A percentile compares a stretch with the other conserved stretches of the same genome.
Evolutionary conservation across 2,888 invertebrate species (phyloP).

Genomic region (Meiosimyza platycephala): DNA sequence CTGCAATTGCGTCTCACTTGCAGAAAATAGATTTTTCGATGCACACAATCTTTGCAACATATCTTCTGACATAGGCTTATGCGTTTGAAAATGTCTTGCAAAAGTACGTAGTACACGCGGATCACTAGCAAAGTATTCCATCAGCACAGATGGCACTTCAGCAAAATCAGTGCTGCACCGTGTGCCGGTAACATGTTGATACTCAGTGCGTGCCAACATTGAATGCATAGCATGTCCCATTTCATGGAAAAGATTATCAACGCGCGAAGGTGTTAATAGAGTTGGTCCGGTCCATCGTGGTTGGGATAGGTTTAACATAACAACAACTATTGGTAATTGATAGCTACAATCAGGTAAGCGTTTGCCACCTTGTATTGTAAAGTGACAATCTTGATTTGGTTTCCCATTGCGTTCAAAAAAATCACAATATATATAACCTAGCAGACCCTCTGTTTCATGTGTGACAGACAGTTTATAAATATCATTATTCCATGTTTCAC

Average conservation of each 20-base stretch:
- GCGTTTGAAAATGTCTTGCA: conserved; percentile 91
- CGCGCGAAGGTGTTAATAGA: conserved; percentile 82
- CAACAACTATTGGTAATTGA: conserved; percentile 91
- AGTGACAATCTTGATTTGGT: conserved; percentile 98
- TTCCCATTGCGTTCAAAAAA: conserved; percentile 93
- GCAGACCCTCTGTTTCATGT: conserved; percentile 81
- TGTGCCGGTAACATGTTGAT: conserved; percentile 98
- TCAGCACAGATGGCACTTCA: conserved; percentile 97
- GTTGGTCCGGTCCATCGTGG: conserved; percentile 82
- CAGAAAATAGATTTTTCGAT: conserved; percentile 87
- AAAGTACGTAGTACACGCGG: conserved; percentile 85
- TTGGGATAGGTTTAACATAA: conserved; percentile 88
- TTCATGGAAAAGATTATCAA: conserved; percentile 98
- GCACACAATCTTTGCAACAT: conserved; percentile 84
- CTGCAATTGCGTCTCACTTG: conserved; percentile 90
- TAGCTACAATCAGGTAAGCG: conserved; percentile 81
- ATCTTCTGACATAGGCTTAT: conserved; percentile 82
- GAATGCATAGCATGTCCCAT: conserved; percentile 99
- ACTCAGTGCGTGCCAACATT: conserved; percentile 93
- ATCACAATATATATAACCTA: conserved; percentile 98
- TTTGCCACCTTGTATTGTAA: conserved; percentile 96
- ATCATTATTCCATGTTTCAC: conserved; percentile 89
- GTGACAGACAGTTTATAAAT: conserved; percentile 93
- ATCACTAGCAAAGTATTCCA: conserved; percentile 97
- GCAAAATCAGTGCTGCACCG: conserved; percentile 98